Conservation (phyloP, 2,888 invertebrate species). For the Amitus sp. region DNA sequence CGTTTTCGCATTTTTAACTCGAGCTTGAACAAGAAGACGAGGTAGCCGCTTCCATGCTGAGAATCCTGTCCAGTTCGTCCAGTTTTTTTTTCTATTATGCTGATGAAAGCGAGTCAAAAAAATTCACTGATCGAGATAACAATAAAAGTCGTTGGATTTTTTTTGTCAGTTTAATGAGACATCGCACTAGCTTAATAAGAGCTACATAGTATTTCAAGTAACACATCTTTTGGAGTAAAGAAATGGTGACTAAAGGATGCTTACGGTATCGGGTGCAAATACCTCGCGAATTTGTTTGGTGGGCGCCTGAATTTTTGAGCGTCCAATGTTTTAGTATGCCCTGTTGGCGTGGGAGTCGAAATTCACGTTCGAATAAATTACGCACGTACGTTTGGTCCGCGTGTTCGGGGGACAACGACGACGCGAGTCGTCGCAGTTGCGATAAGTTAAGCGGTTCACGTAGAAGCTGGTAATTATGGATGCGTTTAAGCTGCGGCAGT, state of each 20-base stretch:
- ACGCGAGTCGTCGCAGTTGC: constrained; percentile 33
- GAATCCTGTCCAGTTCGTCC: constrained; percentile 7
- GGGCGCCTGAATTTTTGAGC: constrained; percentile 17
- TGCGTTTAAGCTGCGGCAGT: constrained; percentile 64
- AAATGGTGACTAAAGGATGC: not conserved
- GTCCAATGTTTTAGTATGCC: constrained; percentile 41
- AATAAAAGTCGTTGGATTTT: not conserved
- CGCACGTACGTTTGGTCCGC: constrained; percentile 41
- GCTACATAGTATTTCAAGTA: no score
- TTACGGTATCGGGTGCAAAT: not conserved
- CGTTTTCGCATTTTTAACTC: constrained; percentile 11
- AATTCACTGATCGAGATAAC: not conserved
- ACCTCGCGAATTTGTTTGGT: not conserved
- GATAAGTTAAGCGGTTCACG: constrained; percentile 63
- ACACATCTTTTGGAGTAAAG: not conserved
- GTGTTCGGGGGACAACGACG: no score
- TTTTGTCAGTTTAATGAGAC: not conserved
- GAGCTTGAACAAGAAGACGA: not conserved
- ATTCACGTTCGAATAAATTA: constrained; percentile 60
- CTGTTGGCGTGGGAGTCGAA: constrained; percentile 59
- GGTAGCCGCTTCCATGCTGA: constrained; percentile 4
- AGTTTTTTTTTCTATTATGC: constrained; percentile 7
- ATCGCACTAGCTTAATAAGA: not conserved
- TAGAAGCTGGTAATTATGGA: constrained; percentile 63
- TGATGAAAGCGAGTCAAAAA: constrained; percentile 7